phyloP scores from a whole-genome alignment of 2,797 vertebrate genomes.

The Eidolon dupreanum region DNA sequence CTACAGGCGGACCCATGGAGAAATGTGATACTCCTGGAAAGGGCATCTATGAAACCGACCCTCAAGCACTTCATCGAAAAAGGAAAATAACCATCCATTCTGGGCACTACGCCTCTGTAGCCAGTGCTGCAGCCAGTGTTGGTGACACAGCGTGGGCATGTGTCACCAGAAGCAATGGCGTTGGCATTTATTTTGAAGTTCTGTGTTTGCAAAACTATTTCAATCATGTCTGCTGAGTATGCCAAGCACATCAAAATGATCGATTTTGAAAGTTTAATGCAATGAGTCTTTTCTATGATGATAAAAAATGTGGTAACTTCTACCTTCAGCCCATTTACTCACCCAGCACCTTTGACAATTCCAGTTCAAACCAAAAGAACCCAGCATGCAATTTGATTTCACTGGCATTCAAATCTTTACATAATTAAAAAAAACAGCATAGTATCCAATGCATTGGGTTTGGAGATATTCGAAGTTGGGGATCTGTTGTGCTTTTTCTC shows the following conservation, averaged over 20 bases:
- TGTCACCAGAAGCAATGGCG: rapidly evolving
- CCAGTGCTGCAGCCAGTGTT: background rate
- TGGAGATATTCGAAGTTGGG: background rate
- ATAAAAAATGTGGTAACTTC: background rate
- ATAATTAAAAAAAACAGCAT: background rate
- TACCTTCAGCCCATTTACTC: background rate
- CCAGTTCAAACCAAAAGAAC: background rate
- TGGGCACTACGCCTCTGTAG: rapidly evolving
- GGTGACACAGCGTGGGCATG: background rate
- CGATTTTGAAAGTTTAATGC: background rate
- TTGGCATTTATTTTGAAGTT: background rate
- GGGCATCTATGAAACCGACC: slow-evolving; percentile 25
- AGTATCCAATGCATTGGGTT: background rate
- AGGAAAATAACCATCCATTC: background rate
- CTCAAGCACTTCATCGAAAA: background rate
- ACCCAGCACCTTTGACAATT: background rate
- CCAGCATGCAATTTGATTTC: background rate
- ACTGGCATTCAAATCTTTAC: background rate
- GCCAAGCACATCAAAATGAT: background rate
- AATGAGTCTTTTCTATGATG: background rate
- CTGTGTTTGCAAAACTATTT: background rate
- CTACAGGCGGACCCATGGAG: background rate
- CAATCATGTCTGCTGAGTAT: background rate
- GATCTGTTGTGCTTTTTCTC: too few species aligned
- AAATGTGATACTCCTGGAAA: background rate